phyloP scores from a whole-genome alignment of 2,888 invertebrate species.

The Timema podura region DNA sequence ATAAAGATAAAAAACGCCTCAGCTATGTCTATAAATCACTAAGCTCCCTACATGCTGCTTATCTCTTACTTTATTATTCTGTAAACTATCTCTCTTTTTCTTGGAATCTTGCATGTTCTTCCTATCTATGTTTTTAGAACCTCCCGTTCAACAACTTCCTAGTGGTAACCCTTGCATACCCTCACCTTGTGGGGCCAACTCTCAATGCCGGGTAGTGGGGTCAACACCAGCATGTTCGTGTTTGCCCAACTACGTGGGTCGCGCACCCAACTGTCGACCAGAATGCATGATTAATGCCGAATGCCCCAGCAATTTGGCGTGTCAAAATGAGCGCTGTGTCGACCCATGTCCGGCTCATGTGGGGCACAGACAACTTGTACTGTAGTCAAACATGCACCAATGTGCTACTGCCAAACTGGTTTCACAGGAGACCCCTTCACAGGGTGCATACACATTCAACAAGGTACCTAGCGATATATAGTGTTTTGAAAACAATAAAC shows the following conservation, averaged over 20 bases:
- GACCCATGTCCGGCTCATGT: conserved; percentile 40
- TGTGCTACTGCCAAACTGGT: conserved; percentile 41
- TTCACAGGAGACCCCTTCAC: conserved; percentile 40
- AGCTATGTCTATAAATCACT: too few relatives aligned
- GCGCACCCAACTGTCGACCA: conserved; percentile 38
- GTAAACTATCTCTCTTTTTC: too few relatives aligned
- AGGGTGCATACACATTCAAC: conserved; percentile 27
- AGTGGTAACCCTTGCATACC: conserved; percentile 55
- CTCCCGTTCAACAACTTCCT: conserved; percentile 18
- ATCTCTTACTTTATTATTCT: too few relatives aligned
- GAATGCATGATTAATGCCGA: conserved; percentile 39
- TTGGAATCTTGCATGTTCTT: too few relatives aligned
- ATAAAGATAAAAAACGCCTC: too few relatives aligned
- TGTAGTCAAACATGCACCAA: conserved; percentile 39
- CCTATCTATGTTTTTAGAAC: conserved; percentile 23
- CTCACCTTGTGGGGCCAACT: conserved; percentile 58
- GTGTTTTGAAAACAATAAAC: not conserved
- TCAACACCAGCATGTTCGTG: conserved; percentile 38
- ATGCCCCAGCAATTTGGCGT: conserved; percentile 37
- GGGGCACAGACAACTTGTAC: conserved; percentile 40
- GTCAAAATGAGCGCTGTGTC: conserved; percentile 36
- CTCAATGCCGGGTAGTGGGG: conserved; percentile 43
- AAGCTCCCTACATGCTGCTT: too few relatives aligned
- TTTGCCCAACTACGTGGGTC: conserved; percentile 38
- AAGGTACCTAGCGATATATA: conserved; percentile 28